These are phyloP conservation scores for Nasonovia ribisnigri DNA, from an alignment of 2,888 invertebrate species.

Conservation along the genomic window DNA sequence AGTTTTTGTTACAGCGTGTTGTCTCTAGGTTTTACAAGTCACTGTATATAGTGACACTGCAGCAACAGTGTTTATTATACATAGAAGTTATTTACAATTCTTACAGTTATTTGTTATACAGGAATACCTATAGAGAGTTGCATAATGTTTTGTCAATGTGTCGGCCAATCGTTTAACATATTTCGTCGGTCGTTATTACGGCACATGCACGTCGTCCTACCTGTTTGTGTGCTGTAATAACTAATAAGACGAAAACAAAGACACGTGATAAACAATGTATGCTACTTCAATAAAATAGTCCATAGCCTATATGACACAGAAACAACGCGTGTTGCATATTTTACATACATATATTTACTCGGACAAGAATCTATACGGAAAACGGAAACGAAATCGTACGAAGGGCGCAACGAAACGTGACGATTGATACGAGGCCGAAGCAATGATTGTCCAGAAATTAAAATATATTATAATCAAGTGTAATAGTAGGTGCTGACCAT, in stretches of 20 bases:
- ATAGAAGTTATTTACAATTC: slow-evolving; percentile 44
- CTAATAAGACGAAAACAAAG: slow-evolving; percentile 33
- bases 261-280: not conserved
- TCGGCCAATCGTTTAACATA: slow-evolving; percentile 33
- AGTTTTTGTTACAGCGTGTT: slow-evolving; percentile 2
- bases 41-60: not conserved
- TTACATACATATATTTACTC: not conserved
- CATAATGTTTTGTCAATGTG: slow-evolving; percentile 40
- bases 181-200: not conserved
- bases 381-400: slow-evolving; percentile 18
- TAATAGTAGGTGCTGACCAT: not conserved
- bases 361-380: not conserved
- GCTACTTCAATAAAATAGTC: not conserved
- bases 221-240: not conserved
- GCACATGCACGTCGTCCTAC: not conserved
- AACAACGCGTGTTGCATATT: not conserved
- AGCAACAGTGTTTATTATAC: not conserved
- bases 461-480: not conserved
- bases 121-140: not conserved
- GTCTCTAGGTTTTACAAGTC: not conserved
- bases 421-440: not conserved
- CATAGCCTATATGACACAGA: not conserved
- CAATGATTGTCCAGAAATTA: not conserved
- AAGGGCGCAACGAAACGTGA: not conserved
- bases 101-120: not conserved